Percentiles rank a stretch among this genome's conserved stretches.
Conservation (phyloP, 1,140 invertebrate genomes). For the Glossosoma conforme region DNA sequence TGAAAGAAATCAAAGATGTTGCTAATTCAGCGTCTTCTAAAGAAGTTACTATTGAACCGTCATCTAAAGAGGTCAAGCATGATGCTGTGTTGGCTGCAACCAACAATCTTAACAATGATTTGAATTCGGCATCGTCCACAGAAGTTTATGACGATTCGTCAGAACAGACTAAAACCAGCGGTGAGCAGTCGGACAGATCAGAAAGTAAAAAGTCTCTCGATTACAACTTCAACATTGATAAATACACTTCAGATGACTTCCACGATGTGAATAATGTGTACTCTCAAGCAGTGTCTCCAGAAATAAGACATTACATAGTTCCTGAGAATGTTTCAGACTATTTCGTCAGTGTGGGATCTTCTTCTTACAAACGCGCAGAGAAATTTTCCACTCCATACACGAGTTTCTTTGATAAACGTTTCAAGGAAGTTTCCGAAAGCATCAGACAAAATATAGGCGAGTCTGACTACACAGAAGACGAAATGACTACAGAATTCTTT, state of each 20-base stretch:
- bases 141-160: no score
- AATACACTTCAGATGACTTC: slow-evolving; percentile 30
- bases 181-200: slow-evolving; percentile 12
- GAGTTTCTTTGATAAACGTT: slow-evolving; percentile 21
- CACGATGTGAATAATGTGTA: slow-evolving; percentile 31
- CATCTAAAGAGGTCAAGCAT: no score
- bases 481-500: slow-evolving; percentile 1
- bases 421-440: slow-evolving; percentile 28
- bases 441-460: slow-evolving; percentile 29
- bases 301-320: slow-evolving; percentile 28
- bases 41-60: no score
- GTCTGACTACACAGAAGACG: slow-evolving; percentile 15
- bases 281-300: slow-evolving; percentile 27
- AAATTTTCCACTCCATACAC: slow-evolving; percentile 21
- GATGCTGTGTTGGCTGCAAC: no score
- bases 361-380: slow-evolving; percentile 4
- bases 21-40: no score
- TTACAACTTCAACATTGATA: slow-evolving; percentile 26
- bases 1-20: no score
- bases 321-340: slow-evolving; percentile 29
- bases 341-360: slow-evolving; percentile 21
- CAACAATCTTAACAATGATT: no score
- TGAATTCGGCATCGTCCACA: no score
- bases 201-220: slow-evolving; percentile 19
- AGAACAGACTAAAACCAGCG: no score